Evolutionary conservation across 2,888 invertebrate species (phyloP).

Genomic region (Sipha maydis): DNA sequence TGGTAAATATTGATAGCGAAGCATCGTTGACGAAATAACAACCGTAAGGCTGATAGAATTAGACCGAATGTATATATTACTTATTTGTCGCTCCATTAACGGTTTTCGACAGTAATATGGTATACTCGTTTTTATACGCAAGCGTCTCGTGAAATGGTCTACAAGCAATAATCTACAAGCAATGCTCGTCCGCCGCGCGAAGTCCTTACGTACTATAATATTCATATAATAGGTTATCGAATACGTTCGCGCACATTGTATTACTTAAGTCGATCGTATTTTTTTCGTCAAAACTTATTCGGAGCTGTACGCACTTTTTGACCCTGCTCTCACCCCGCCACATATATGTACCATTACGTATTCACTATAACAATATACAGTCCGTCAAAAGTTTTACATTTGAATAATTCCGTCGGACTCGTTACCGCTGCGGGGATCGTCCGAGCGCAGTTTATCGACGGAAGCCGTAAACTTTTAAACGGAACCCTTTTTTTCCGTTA

Average conservation of each 20-base stretch:
- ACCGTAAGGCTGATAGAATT: too few species aligned
- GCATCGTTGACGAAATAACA: too few species aligned
- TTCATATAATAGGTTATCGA: too few species aligned
- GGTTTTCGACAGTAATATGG: too few species aligned
- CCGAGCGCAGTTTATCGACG: not conserved
- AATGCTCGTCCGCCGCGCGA: not conserved
- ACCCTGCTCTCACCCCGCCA: not conserved
- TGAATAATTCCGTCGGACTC: conserved; percentile 12
- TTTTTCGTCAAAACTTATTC: not conserved
- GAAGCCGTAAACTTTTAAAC: conserved; percentile 16
- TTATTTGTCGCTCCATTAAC: too few species aligned
- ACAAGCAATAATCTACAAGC: not conserved
- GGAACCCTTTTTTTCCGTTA: not conserved
- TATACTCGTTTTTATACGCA: too few species aligned
- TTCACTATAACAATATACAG: not conserved
- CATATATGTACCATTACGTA: not conserved
- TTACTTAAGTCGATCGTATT: not conserved
- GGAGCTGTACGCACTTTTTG: not conserved
- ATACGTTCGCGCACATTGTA: too few species aligned
- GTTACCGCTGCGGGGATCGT: not conserved
- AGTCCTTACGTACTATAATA: too few species aligned
- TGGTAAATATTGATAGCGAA: too few species aligned
- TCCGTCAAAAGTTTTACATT: conserved; percentile 25
- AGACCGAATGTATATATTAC: too few species aligned
- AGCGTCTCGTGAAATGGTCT: not conserved